phyloP scores from a whole-genome alignment of 2,113 vertebrate species.

The Siniperca chuatsi region DNA sequence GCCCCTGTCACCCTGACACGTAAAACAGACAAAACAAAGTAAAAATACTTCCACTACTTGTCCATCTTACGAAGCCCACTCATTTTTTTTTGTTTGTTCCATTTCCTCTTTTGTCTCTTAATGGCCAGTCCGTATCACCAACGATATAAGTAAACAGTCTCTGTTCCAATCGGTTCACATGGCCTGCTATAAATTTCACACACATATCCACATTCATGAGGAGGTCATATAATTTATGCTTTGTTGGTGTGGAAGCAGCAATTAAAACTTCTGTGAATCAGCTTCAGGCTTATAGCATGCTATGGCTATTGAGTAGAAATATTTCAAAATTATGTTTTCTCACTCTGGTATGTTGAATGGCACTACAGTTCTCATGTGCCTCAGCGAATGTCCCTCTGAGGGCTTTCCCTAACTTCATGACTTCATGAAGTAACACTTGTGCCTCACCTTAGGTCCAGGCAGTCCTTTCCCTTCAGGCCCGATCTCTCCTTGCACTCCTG shows the following conservation, averaged over 20 bases:
- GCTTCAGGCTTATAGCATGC: no score
- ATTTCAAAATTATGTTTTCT: not conserved
- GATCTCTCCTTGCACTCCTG: conserved; percentile 85
- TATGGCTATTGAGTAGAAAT: not conserved
- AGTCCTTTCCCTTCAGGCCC: conserved; percentile 86
- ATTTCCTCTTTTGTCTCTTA: not conserved
- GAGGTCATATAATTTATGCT: not conserved
- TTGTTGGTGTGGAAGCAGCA: not conserved
- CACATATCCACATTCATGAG: not conserved
- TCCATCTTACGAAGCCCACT: not conserved
- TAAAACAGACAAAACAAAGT: conserved; percentile 29
- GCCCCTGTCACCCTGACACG: conserved; percentile 86
- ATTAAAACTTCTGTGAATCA: not conserved
- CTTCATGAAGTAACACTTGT: not conserved
- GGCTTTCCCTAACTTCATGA: not conserved
- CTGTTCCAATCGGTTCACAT: not conserved
- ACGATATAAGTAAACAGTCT: not conserved
- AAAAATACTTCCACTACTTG: not conserved
- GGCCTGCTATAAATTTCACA: not conserved
- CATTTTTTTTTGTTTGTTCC: not conserved
- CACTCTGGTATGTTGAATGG: not conserved
- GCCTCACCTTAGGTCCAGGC: conserved; percentile 87
- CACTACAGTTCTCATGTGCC: not conserved
- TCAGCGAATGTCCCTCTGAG: not conserved
- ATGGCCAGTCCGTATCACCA: not conserved